Evolutionary conservation across 64 coral and sea anemone species (phyloP), one percentile per base, ranked within the genome.

Genomic region (Astreopora myriophthalma): DNA sequence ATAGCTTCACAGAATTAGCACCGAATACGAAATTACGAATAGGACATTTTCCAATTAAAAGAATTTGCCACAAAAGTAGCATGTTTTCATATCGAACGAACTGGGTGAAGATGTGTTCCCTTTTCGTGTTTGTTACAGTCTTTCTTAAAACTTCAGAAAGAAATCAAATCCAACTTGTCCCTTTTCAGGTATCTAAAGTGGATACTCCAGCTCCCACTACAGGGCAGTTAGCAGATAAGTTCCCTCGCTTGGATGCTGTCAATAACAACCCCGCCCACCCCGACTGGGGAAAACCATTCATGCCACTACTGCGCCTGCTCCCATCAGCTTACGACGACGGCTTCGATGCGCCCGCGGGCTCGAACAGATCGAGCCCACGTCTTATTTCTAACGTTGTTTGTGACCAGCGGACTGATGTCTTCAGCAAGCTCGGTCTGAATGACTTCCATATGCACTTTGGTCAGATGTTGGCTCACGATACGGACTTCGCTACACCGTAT

Each of bases 361-460:
- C 82, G 8, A 80, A 90, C 66, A 92, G 97, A 48, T 88, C 97
- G 17, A 85, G 87, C 17, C 94, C 97, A 14, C 87, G 97, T 28
- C 74, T 68, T 22, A 96, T 99, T 72, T 99, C 97, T 9, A 99
- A 99, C 70, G 87, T 70, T 37, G 39, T 99, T 5, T 95, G 88
- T 76, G 94, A 99, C 23, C 97, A 99, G 86, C 92, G 93, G 37
- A 80, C 26, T 67, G 87, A 96, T 26, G 78, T 96, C 12, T 69
- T 87, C 32, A 99, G 94, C 57, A 86, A 93, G 57, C 83, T 70
- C 34, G 91, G 94, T 13, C 69, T 99, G 2, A 99, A 99, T 69
- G 90, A 96, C 34, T 96, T 99, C 13, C 97, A 99, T 34, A 91
- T 99, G 97, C 69, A 99, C 34, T 93, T 99, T 88, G 97, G 97